Evolutionary conservation across 2,888 invertebrate genomes (phyloP), one percentile per base, ranked within the genome.

Genomic region (Bembecia ichneumoniformis): DNA sequence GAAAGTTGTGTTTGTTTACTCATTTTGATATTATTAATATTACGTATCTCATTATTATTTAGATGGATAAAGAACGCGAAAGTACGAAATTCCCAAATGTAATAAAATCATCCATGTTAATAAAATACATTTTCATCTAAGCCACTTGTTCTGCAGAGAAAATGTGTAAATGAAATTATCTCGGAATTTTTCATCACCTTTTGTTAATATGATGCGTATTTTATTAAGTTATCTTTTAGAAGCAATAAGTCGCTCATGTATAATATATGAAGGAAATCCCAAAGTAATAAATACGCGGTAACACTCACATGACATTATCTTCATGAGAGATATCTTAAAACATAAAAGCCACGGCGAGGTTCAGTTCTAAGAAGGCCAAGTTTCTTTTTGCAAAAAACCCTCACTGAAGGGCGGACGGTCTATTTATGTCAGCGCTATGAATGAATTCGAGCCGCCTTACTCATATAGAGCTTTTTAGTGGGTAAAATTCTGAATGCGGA

Each of bases 401-500:
- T 40, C 40, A 40, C 14, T 40, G 11, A 14, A 40, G 48, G 55
- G 52, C 53, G 63, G 58, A 56, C 51, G 51, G 52, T 51, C 53
- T 54, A 56, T 63, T 71, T 64, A 64, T 67, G 63, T 69, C 68
- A 66, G 52, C 58, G 56, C 59, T 58, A 60, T 73, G 71, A 76
- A 76, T 75, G 71, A 71, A 70, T 70, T 65, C 61, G 62, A 67
- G 58, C 56, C 55, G 59, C 55, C 62, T 48, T 50, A 46, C 50
- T 44, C 44, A 17, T 44, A 15, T 51, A 58, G 53, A 63, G 56
- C 62, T 67, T 77, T 68, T 70, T 55, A 66, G 63, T 63, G 58
- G 63, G 64, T 57, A 66, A 71, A 68, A 71, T 67, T 71, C 61
- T 68, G 69, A 75, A 80, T 69, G 76, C 82, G 80, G 78, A 82